Base-by-base conservation (phyloP, 2,797 vertebrate genomes). In the Acropternis orthonyx region DNA sequence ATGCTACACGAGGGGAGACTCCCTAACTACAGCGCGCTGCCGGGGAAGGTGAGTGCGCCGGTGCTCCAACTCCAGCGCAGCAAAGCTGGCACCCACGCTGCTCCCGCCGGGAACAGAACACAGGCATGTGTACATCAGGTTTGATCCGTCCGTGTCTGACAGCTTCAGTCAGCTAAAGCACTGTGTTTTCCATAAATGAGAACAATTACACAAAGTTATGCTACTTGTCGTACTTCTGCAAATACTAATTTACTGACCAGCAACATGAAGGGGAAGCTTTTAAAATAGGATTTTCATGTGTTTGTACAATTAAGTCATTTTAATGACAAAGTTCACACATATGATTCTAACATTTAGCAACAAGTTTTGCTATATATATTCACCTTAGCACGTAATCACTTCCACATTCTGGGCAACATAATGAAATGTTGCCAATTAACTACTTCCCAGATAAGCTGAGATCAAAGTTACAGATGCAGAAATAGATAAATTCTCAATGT, bases 21-120 rank as follows among this genome's bases (percentile, higher is more conserved):
- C 3, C 3, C 24, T 32, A 28, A 36, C 36, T 18, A 9, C 1
- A 19, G 24, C 13, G 34, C 2, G 3, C 11, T 32, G 55, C 55
- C 6, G 51, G 13, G 34, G 63, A 49, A 34, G 43, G 6, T 36
- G 37, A 11, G 51, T 11, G 51, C 30, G 16, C 51, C 27, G 51
- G 59, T 21, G 37, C 66, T 78, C 66, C 39, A 3, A 20, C 12
- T 21, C 0, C 3, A 9, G 72, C 14, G 6, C 46, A 6, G 67
- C 7, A 55, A 41, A 26, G 63, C 0, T 5, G 68, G 13, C 30
- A 14, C 5, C 32, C 12, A 0, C 11, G 19, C 39, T 55, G 69
- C 61, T 34, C 21, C 12, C 2, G 11, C 73, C 20, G 21, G 59
- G 51, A 68, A 37, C 55, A 23, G 7, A 22, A 4, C 61, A n/a